Evolutionary conservation across 2,113 vertebrate species (phyloP).

Genomic region (Gila orcuttii): DNA sequence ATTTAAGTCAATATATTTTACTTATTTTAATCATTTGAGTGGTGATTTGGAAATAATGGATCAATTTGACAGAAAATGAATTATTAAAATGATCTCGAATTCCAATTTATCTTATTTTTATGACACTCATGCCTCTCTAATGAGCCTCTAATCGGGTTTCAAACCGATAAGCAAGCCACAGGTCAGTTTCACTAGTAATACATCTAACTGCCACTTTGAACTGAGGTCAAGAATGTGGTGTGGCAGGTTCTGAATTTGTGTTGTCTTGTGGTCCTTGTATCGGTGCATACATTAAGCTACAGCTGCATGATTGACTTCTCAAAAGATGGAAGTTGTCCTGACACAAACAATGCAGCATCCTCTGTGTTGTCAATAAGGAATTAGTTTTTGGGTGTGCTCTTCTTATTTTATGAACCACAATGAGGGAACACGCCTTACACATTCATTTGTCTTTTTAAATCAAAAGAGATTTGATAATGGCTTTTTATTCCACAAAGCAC

Average conservation of each 20-base stretch:
- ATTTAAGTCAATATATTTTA: neutral
- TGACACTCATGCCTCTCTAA: neutral
- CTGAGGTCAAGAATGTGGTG: neutral
- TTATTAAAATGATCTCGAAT: neutral
- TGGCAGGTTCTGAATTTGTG: neutral
- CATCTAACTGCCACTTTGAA: neutral
- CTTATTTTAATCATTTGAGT: neutral
- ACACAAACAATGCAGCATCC: neutral
- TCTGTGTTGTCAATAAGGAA: neutral
- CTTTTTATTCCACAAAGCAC: neutral
- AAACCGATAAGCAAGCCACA: neutral
- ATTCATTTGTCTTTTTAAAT: neutral
- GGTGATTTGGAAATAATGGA: neutral
- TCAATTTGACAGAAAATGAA: neutral
- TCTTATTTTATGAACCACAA: neutral
- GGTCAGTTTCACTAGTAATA: neutral
- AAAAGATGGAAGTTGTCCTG: neutral
- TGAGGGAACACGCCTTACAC: neutral
- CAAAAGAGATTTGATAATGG: neutral
- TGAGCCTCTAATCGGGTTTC: neutral
- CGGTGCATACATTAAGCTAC: neutral
- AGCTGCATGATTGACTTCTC: neutral
- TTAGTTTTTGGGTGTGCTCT: neutral
- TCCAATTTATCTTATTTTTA: neutral
- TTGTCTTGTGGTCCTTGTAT: neutral